phyloP scores from a whole-genome alignment of 2,888 invertebrate genomes.

The Gari tellinella region DNA sequence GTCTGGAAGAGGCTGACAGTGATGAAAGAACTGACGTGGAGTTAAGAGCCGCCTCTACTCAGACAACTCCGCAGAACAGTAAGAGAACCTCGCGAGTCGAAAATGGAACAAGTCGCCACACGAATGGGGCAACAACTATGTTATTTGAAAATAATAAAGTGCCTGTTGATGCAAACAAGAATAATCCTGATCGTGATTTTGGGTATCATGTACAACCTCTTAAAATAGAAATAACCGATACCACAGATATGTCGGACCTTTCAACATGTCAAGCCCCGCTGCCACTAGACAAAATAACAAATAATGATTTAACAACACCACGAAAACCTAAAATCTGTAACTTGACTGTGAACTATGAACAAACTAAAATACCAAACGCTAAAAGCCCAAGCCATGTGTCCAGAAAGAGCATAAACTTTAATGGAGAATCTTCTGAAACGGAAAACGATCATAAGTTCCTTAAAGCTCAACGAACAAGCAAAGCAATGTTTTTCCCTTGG shows the following conservation, averaged over 20 bases:
- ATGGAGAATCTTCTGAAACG: slow-evolving; percentile 41
- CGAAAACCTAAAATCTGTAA: slow-evolving; percentile 53
- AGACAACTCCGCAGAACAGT: slow-evolving; percentile 50
- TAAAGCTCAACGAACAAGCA: slow-evolving; percentile 38
- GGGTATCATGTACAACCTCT: slow-evolving; percentile 20
- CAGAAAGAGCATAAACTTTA: slow-evolving; percentile 46
- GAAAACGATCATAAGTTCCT: slow-evolving; percentile 38
- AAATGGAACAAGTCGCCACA: slow-evolving; percentile 14
- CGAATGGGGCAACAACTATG: slow-evolving; percentile 9
- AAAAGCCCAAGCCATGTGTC: slow-evolving; percentile 53
- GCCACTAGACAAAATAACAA: slow-evolving; percentile 6
- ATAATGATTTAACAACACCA: slow-evolving; percentile 2
- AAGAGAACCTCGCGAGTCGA: slow-evolving; percentile 18
- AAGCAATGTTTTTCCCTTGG: slow-evolving; percentile 58
- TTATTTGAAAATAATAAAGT: slow-evolving; percentile 10
- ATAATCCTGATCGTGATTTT: slow-evolving; percentile 12
- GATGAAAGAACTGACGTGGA: slow-evolving; percentile 57
- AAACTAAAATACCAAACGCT: slow-evolving; percentile 2
- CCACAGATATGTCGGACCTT: slow-evolving; percentile 45
- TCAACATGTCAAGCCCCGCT: slow-evolving; percentile 11
- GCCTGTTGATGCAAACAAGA: slow-evolving; percentile 32
- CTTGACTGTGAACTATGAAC: slow-evolving; percentile 50
- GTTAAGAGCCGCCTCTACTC: slow-evolving; percentile 52
- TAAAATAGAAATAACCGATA: slow-evolving; percentile 49
- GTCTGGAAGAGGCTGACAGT: slow-evolving; percentile 48